phyloP scores from a whole-genome alignment of 2,888 invertebrate species.

The Cordilura impudica region DNA sequence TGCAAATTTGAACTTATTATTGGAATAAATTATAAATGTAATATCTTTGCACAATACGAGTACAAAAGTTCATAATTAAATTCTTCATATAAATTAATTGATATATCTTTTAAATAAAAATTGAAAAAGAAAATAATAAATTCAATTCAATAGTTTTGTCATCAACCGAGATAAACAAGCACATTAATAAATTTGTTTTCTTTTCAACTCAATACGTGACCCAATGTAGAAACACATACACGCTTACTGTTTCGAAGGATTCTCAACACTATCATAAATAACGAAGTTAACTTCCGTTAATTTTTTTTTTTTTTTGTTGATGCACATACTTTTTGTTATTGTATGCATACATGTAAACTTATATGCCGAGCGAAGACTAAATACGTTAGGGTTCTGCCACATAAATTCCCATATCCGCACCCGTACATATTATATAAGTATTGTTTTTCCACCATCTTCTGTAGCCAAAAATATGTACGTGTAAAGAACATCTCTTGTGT shows the following conservation, averaged over 20 bases:
- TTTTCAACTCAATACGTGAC: constrained; percentile 25
- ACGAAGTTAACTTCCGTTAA: constrained; percentile 18
- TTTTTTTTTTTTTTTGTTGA: neutral
- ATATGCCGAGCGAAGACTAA: neutral
- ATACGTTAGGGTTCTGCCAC: neutral
- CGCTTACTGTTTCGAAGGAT: neutral
- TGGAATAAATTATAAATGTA: no score
- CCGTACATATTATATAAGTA: neutral
- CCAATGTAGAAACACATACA: neutral
- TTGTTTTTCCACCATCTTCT: neutral
- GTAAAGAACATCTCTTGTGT: neutral
- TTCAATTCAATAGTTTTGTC: constrained; percentile 23
- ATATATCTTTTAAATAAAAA: neutral
- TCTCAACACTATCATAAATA: constrained; percentile 40
- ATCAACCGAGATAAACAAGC: neutral
- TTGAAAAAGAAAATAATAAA: neutral
- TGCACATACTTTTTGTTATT: neutral
- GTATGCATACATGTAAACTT: no score
- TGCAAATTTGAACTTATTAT: neutral
- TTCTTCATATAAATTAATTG: constrained; percentile 16
- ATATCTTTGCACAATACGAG: neutral
- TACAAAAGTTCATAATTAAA: neutral
- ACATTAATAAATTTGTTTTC: constrained; percentile 7
- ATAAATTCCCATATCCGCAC: no score
- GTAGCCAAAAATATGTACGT: neutral